Conservation (phyloP, 2,113 vertebrate species). For the Stegostoma tigrinum region DNA sequence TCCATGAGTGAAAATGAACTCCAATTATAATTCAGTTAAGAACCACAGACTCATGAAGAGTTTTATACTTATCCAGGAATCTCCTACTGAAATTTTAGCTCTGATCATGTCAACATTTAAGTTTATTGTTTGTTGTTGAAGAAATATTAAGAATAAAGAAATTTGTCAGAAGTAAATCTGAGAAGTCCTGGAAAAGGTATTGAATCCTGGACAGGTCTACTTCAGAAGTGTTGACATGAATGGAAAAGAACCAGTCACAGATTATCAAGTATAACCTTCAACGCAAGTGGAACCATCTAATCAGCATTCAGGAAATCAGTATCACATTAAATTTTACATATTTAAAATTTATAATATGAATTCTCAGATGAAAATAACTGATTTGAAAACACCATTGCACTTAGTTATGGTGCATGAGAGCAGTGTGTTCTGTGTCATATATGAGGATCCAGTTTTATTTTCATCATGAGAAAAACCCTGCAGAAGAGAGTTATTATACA, state of each 20-base stretch:
- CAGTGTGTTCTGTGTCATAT: neutral
- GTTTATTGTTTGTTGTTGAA: neutral
- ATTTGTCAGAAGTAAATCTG: neutral
- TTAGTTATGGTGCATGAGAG: neutral
- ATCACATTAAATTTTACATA: neutral
- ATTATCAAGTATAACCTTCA: neutral
- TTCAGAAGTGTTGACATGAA: neutral
- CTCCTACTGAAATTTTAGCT: neutral
- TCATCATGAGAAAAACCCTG: neutral
- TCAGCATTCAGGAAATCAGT: neutral
- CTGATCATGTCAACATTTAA: neutral
- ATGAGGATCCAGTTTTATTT: neutral
- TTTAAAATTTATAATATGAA: neutral
- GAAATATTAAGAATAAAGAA: neutral
- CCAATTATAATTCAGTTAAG: neutral
- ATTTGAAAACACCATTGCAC: neutral
- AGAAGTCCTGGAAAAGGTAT: neutral
- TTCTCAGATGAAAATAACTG: neutral
- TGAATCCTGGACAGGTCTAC: neutral
- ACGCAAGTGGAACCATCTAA: neutral
- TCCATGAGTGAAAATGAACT: neutral
- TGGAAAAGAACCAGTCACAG: neutral
- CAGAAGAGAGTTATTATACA: neutral
- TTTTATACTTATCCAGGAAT: neutral
- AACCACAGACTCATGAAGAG: neutral